Base-by-base conservation (phyloP, 2,113 vertebrate species). In the Marmota flaviventris region DNA sequence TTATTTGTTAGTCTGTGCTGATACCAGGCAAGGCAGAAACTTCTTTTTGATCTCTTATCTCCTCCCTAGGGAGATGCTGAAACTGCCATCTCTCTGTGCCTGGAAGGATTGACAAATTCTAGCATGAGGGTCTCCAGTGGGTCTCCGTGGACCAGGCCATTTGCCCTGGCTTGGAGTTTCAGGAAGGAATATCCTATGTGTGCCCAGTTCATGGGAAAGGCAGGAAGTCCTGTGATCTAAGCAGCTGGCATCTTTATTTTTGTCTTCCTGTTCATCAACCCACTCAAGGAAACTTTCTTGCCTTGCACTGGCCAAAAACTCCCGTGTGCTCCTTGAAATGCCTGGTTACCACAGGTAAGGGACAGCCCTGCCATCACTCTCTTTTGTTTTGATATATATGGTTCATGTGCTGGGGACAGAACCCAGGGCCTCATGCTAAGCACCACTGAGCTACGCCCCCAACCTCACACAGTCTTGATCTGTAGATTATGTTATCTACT, bases 251-350 rank as follows among this genome's bases (percentile, higher is more conserved):
- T 32, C 39, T 61, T 69, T 76, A 34, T 27, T 79, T 73, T 51
- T 58, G 22, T 90, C 61, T 56, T 29, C 51, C 61, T 72, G 29
- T 94, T 42, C 20, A 63, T 58, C 12, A 29, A 5, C 24, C 27
- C 4, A 24, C 42, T 72, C 5, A 27, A 32, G 34, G 29, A 2
- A 12, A 4, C 0, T 0, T 42, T 37, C 42, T 58, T 72, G 42
- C 17, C 53, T 27, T 2, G 53, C 72, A n/a, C 51, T 81, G 32
- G 51, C 32, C 16, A 34, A 81, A 63, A n/a, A 3, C 2, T 65
- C 9, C 0, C 0, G 20, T 65, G 5, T 73, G 39, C 14, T 13
- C 37, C 2, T 0, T 22, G 6, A 76, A 29, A 18, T 84, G 58
- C 17, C 87, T 84, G 34, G 27, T 70, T 63, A n/a, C 84, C 8